phyloP scores from a whole-genome alignment of 2,797 vertebrate genomes.

The Mus caroli region DNA sequence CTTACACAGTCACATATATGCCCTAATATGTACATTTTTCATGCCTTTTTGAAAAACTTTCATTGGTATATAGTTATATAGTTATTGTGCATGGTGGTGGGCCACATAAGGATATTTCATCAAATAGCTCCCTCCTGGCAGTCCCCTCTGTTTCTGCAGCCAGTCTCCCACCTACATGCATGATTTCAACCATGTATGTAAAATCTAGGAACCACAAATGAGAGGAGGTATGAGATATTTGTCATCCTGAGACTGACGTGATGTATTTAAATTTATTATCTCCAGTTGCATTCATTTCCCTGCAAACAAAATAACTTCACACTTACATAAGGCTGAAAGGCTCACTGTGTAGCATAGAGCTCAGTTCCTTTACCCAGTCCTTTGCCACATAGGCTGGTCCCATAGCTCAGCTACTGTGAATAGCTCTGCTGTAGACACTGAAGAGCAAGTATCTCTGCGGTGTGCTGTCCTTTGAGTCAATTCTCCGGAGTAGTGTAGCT shows the following conservation, averaged over 20 bases:
- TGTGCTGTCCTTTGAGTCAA: neutral
- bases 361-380: neutral
- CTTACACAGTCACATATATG: no score
- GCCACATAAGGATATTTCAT: neutral
- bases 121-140: neutral
- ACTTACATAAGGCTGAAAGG: neutral
- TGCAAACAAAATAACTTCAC: neutral
- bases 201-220: neutral
- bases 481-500: neutral
- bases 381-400: neutral
- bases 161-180: neutral
- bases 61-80: neutral
- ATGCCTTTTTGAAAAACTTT: neutral
- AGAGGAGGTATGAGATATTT: neutral
- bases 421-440: neutral
- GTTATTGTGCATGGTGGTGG: neutral
- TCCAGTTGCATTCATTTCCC: neutral
- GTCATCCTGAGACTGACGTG: neutral
- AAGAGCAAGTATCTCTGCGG: neutral
- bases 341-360: no score
- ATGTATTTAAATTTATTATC: neutral
- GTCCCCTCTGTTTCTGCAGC: neutral
- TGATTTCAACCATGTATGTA: neutral
- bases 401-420: neutral
- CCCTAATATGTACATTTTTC: neutral